phyloP scores from a whole-genome alignment of 2,113 vertebrate genomes.

The Protobothrops flavoviridis region DNA sequence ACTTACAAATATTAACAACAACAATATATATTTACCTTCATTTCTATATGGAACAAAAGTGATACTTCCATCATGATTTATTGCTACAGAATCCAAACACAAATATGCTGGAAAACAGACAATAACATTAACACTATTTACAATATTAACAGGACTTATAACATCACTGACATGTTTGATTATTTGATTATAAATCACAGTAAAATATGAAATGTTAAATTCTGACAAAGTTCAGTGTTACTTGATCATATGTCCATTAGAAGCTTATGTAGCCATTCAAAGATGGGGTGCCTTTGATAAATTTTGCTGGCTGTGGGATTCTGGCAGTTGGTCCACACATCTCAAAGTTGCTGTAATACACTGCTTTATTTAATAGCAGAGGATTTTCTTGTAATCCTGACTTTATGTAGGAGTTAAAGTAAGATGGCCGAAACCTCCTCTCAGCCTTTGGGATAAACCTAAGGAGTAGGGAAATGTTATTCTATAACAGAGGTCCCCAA shows the following conservation, averaged over 20 bases:
- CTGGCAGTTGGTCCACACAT: background rate
- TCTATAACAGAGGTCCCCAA: too few relatives aligned
- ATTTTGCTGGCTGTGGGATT: background rate
- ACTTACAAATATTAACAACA: background rate
- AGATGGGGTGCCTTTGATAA: background rate
- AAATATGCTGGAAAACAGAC: constrained; percentile 72
- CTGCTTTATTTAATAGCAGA: background rate
- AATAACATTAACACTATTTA: background rate
- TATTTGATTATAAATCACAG: background rate
- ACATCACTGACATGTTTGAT: background rate
- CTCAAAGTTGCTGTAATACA: background rate
- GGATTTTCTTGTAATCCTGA: background rate
- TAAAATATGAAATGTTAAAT: background rate
- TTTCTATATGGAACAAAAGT: constrained; percentile 76
- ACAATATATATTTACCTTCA: constrained; percentile 71
- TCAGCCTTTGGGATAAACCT: background rate
- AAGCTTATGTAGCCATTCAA: background rate
- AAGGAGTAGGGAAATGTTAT: background rate
- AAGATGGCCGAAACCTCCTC: background rate
- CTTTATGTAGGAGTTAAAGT: background rate
- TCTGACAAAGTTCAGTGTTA: background rate
- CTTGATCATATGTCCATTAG: background rate
- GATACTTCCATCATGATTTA: constrained; percentile 78
- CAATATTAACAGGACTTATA: background rate
- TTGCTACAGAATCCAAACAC: constrained; percentile 80